Percentiles rank a stretch among this genome's conserved stretches.
Conservation (phyloP, 2,888 invertebrate species). For the Cistogaster globosa region DNA sequence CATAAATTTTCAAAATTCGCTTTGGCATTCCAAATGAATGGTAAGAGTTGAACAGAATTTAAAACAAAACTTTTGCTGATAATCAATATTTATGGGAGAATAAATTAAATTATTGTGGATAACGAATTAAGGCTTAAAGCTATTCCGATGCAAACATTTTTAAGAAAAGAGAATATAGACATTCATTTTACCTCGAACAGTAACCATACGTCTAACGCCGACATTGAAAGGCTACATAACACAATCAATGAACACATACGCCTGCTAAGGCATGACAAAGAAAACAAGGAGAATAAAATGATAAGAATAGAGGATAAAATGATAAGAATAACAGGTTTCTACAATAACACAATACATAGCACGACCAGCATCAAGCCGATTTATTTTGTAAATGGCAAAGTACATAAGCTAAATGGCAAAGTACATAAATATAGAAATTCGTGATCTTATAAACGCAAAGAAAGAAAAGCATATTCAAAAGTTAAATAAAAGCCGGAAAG, state of each 20-base stretch:
- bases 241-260: constrained; percentile 71
- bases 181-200: constrained; percentile 52
- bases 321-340: constrained; percentile 67
- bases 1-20: constrained; percentile 56
- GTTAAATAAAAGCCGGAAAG: not conserved
- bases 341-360: constrained; percentile 71
- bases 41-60: constrained; percentile 50
- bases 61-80: constrained; percentile 53
- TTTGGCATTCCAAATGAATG: constrained; percentile 35
- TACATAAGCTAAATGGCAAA: constrained; percentile 65
- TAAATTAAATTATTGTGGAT: constrained; percentile 58
- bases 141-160: constrained; percentile 63
- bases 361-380: constrained; percentile 66
- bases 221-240: constrained; percentile 70
- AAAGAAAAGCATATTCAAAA: not conserved
- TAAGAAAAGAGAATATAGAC: constrained; percentile 51
- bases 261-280: constrained; percentile 65
- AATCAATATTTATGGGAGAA: constrained; percentile 51
- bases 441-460: constrained; percentile 50
- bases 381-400: constrained; percentile 64
- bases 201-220: constrained; percentile 68
- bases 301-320: too few species aligned
- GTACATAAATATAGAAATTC: constrained; percentile 52
- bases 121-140: constrained; percentile 67
- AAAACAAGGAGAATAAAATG: constrained; percentile 70